Percentiles rank a stretch among this genome's conserved stretches.
These are phyloP conservation scores for Tympanuchus pallidicinctus DNA, from an alignment of 2,113 vertebrate genomes.

Conservation along the genomic window DNA sequence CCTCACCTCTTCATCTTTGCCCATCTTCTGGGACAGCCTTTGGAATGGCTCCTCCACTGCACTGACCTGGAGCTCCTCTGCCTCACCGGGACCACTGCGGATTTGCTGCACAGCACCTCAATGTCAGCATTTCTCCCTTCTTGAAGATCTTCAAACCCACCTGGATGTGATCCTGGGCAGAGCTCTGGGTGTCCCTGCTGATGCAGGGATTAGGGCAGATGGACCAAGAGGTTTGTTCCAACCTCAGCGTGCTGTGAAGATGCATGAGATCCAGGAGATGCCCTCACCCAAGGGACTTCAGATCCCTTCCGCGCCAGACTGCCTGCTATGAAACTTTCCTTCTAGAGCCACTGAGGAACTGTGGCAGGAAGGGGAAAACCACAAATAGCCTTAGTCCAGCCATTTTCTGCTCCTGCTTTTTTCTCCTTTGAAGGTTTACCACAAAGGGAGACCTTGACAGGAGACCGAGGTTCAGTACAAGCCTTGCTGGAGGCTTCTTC, in stretches of 20 bases:
- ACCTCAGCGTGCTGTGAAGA: neutral
- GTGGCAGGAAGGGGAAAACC: neutral
- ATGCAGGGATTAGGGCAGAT: neutral
- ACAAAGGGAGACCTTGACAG: neutral
- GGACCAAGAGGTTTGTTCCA: neutral
- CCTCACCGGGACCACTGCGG: neutral
- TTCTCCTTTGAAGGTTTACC: accelerated
- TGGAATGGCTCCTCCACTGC: accelerated
- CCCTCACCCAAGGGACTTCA: neutral
- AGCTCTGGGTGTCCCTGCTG: neutral
- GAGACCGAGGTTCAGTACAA: neutral
- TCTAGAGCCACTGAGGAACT: neutral
- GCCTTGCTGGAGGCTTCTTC: neutral
- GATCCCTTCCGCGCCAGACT: neutral
- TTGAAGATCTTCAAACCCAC: neutral
- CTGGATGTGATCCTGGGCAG: neutral
- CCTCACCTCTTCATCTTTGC: neutral
- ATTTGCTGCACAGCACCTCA: neutral
- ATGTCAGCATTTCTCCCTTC: neutral
- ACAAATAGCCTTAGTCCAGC: neutral
- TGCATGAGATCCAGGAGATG: neutral
- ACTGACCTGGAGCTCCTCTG: neutral
- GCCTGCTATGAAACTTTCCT: neutral
- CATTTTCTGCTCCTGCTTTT: neutral
- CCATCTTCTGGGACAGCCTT: accelerated